phyloP scores from a whole-genome alignment of 2,113 vertebrate species.

The Isichthys henryi region DNA sequence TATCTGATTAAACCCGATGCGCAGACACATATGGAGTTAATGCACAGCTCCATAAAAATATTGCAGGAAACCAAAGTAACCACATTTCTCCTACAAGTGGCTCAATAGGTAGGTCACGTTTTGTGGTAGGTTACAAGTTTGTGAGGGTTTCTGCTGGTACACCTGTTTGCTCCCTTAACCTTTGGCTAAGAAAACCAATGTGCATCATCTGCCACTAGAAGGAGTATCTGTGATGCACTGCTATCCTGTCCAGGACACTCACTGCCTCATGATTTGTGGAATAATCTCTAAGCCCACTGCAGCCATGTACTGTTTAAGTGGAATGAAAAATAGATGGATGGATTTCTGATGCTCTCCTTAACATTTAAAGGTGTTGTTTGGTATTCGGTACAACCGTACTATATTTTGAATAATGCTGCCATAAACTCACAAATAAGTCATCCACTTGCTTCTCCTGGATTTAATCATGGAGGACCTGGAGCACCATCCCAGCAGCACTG shows the following conservation, averaged over 20 bases:
- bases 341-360: not conserved
- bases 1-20: constrained; percentile 58
- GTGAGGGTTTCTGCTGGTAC: not conserved
- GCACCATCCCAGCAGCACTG: not conserved
- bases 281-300: not conserved
- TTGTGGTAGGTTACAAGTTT: not conserved
- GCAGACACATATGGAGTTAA: not conserved
- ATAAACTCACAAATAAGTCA: not conserved
- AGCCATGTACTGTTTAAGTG: not conserved
- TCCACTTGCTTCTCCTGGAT: not conserved
- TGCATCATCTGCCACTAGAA: not conserved
- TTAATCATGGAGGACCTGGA: not conserved
- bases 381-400: not conserved
- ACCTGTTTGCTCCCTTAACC: not conserved
- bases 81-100: not conserved
- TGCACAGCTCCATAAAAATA: not conserved
- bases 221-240: not conserved
- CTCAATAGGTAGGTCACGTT: not conserved
- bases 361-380: not conserved
- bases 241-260: not conserved
- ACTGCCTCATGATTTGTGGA: not conserved
- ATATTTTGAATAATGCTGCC: not conserved
- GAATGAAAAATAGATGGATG: not conserved
- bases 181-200: not conserved
- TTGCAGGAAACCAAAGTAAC: not conserved